Percentiles rank a stretch among this genome's conserved stretches.
phyloP scores from a whole-genome alignment of 2,113 vertebrate species.

The Eulemur macaco region DNA sequence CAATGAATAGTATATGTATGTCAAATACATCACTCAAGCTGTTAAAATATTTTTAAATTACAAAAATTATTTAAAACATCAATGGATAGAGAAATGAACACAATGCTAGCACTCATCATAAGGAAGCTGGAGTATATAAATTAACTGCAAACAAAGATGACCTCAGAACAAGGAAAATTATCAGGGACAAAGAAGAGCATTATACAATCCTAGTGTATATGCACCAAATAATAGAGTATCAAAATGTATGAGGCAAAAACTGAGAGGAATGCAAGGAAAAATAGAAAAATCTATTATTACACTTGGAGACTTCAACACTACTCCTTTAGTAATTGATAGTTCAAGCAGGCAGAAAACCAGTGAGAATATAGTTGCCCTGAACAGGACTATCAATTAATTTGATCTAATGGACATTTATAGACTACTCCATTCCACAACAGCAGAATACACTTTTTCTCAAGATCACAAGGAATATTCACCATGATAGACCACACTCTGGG shows the following conservation, averaged over 20 bases:
- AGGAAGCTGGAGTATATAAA: background rate
- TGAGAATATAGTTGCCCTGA: background rate
- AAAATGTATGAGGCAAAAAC: background rate
- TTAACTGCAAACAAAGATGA: background rate
- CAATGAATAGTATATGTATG: background rate
- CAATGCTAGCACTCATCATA: background rate
- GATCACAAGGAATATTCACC: background rate
- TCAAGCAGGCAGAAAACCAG: background rate
- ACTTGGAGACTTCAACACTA: background rate
- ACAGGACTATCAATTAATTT: background rate
- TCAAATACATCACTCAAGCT: background rate
- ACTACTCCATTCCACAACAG: background rate
- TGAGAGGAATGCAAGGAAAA: background rate
- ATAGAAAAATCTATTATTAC: background rate
- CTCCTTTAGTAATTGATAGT: background rate
- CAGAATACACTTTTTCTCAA: slow-evolving; percentile 21
- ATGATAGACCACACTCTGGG: background rate
- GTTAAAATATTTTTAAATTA: background rate
- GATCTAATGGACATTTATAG: background rate
- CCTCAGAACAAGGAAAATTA: slow-evolving; percentile 15
- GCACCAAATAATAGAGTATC: background rate
- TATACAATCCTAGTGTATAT: background rate
- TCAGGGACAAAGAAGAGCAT: background rate
- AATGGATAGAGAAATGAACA: background rate
- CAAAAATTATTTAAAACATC: slow-evolving; percentile 29